phyloP scores from a whole-genome alignment of 2,113 vertebrate genomes.

The Gasterosteus nipponicus region DNA sequence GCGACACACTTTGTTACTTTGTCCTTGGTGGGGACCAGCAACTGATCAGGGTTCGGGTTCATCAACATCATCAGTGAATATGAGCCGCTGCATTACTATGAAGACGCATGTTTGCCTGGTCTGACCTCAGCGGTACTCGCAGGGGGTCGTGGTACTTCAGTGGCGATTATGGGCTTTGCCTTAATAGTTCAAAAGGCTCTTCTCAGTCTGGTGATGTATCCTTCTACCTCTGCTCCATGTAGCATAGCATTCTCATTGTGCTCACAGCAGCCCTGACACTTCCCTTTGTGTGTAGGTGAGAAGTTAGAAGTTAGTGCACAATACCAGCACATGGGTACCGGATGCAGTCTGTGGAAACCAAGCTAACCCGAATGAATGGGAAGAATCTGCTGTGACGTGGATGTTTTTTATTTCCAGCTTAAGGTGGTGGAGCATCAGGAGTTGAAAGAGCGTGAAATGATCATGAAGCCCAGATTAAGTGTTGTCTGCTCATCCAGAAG shows the following conservation, averaged over 20 bases:
- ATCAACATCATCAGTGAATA: conserved; percentile 49
- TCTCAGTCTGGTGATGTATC: conserved; percentile 20
- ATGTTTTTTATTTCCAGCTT: conserved; percentile 54
- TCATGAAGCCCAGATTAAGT: conserved; percentile 89
- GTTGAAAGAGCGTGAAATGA: conserved; percentile 65
- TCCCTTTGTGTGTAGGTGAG: conserved; percentile 40
- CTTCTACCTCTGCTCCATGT: not conserved
- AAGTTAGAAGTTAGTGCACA: not conserved
- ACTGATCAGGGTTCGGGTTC: not conserved
- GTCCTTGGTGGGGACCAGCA: not conserved
- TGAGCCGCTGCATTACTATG: conserved; percentile 27
- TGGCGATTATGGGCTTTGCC: conserved; percentile 24
- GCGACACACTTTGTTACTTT: not conserved
- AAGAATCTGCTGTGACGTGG: not conserved
- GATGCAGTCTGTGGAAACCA: not conserved
- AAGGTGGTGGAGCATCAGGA: conserved; percentile 77
- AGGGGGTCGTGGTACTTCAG: too few species aligned
- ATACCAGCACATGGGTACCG: not conserved
- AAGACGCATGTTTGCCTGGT: conserved; percentile 26
- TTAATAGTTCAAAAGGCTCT: conserved; percentile 47
- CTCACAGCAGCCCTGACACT: conserved; percentile 15
- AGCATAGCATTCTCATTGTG: conserved; percentile 15
- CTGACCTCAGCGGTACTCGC: conserved; percentile 33
- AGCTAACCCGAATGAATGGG: not conserved
- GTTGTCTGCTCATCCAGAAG: conserved; percentile 74